Base-by-base conservation (phyloP, 2,113 vertebrate species). In the Montifringilla adamsi region DNA sequence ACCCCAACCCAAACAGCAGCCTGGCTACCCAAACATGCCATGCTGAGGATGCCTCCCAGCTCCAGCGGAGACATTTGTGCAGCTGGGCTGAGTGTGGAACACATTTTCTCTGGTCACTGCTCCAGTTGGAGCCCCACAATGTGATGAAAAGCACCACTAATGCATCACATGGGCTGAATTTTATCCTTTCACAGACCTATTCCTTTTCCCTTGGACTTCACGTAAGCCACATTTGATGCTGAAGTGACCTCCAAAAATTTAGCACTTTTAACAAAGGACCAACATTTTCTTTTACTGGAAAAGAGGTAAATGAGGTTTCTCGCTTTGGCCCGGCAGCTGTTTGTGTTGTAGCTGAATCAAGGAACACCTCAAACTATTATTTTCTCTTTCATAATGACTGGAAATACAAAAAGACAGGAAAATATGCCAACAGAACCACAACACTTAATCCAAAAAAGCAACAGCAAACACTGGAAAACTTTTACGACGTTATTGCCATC, bases 271-370 rank as follows among this genome's bases (percentile, higher is more conserved):
- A 91, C 87, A 87, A 85, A 86, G 90, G 78, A 88, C 75, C 85
- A 94, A 95, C 79, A 30, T 81, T 96, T 95, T 93, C 85, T 91
- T 91, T 93, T 90, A 88, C 91, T 86, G 89, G 82, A 93, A 94
- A 58, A 93, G 76, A 89, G 70, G 84, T 75, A 91, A 95, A 60
- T 67, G 86, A 92, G 68, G 79, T 84, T 85, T 96, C 77, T 60
- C 5, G 0, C 21, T 39, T 85, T 93, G 85, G 94, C 80, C 46
- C 0, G 2, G 43, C 27, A 26, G 49, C 52, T 80, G 78, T 84
- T 94, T 72, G 11, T 39, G 21, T 23, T 92, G 84, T 67, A 94
- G 72, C 73, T 10, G 84, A 87, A 74, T 83, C 93, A 84, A 95
- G 49, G 75, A 90, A 85, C 74, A 79, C 89, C 81, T 89, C 69